Conservation (phyloP, 1,140 invertebrate genomes). For the Drosophila arizonae region DNA sequence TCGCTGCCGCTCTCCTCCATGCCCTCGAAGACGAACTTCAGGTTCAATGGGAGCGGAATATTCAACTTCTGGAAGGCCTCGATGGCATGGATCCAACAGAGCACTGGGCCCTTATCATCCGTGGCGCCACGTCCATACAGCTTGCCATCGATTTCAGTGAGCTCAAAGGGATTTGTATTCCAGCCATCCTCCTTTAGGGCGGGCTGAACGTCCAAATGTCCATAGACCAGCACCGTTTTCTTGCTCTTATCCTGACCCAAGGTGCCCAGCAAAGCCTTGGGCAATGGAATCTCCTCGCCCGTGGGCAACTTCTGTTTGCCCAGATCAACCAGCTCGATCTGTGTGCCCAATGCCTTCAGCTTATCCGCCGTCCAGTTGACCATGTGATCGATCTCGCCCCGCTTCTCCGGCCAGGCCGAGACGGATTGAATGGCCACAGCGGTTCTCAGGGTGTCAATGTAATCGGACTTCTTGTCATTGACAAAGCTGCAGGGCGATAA, state of each 20-base stretch:
- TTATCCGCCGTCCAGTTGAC: conserved; percentile 90
- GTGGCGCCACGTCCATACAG: conserved; percentile 95
- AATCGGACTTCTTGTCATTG: conserved; percentile 83
- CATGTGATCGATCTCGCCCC: conserved; percentile 84
- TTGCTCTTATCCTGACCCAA: conserved; percentile 94
- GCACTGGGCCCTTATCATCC: conserved; percentile 96
- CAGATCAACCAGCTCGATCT: conserved; percentile 90
- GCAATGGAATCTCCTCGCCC: conserved; percentile 89
- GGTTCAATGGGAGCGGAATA: conserved; percentile 92
- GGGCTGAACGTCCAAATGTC: conserved; percentile 99
- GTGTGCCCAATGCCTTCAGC: conserved; percentile 90
- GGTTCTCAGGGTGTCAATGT: conserved; percentile 91
- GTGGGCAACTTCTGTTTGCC: conserved; percentile 90
- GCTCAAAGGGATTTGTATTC: conserved; percentile 96
- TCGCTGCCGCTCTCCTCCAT: conserved; percentile 99
- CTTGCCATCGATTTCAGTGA: conserved; percentile 95
- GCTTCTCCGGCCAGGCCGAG: conserved; percentile 88
- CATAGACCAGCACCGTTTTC: conserved; percentile 97
- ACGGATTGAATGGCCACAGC: conserved; percentile 97
- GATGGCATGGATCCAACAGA: conserved; percentile 97
- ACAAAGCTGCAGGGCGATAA: conserved; percentile 58
- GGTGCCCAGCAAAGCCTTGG: conserved; percentile 93
- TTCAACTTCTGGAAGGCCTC: conserved; percentile 92
- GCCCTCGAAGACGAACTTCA: conserved; percentile 98
- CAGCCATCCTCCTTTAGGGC: conserved; percentile 96